These are phyloP conservation scores for Octopus sinensis DNA, from an alignment of 1,140 invertebrate species.

Conservation along the genomic window DNA sequence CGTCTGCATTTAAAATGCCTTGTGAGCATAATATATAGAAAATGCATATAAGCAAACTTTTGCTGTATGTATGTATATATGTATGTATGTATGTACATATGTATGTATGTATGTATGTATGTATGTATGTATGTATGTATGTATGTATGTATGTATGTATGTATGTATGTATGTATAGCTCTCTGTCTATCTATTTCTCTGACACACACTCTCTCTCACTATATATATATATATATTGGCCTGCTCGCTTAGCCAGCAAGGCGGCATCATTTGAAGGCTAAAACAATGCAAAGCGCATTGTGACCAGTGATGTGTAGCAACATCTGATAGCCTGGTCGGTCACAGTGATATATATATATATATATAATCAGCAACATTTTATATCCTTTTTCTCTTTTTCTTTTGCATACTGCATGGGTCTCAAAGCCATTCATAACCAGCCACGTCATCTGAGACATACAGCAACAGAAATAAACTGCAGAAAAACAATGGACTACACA, in stretches of 20 bases:
- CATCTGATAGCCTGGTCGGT: no score
- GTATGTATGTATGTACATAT: background rate
- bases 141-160: no score
- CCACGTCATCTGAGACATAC: no score
- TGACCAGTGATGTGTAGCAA: no score
- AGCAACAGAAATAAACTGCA: no score
- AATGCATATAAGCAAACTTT: background rate
- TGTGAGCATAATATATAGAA: background rate
- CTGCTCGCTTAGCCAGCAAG: no score
- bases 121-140: no score
- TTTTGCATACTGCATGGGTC: background rate
- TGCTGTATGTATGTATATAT: background rate
- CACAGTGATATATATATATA: no score
- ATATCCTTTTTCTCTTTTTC: conserved; percentile 14
- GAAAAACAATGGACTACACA: no score
- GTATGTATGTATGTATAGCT: background rate
- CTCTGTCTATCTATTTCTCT: background rate
- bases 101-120: background rate
- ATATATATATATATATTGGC: background rate
- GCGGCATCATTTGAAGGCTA: no score
- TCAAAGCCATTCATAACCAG: no score
- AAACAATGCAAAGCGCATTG: no score
- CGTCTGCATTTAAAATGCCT: background rate
- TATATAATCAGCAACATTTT: background rate
- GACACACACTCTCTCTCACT: background rate